These are phyloP conservation scores for Pocillopora damicornis DNA, from an alignment of 64 coral and sea anemone species.

Conservation along the genomic window DNA sequence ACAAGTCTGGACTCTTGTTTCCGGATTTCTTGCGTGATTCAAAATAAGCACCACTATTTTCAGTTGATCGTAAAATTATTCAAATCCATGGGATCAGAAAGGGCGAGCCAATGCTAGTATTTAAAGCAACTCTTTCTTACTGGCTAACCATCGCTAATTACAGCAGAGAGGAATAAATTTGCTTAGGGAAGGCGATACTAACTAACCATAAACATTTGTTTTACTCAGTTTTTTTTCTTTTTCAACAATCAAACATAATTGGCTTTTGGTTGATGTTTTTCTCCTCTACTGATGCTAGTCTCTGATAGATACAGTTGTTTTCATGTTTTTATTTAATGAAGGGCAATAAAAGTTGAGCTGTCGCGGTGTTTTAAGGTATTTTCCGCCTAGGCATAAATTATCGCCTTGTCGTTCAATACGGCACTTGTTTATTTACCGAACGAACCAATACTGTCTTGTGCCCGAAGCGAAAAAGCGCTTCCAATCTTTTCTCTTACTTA, in stretches of 20 bases:
- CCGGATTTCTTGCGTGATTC: slow-evolving; percentile 21
- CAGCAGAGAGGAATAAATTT: slow-evolving; percentile 18
- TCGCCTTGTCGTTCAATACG: not conserved
- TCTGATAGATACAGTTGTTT: not conserved
- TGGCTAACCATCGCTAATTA: slow-evolving; percentile 41
- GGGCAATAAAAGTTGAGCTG: slow-evolving; percentile 7
- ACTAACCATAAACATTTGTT: slow-evolving; percentile 23
- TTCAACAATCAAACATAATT: slow-evolving; percentile 20
- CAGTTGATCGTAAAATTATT: not conserved
- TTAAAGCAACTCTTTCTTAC: not conserved
- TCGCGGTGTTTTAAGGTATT: not conserved
- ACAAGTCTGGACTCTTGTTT: not conserved
- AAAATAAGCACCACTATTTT: not conserved
- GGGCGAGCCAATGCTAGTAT: not conserved
- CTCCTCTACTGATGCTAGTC: not conserved
- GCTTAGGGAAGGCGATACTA: not conserved
- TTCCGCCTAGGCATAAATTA: slow-evolving; percentile 23
- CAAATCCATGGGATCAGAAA: not conserved
- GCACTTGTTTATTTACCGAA: slow-evolving; percentile 31
- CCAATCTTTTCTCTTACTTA: slow-evolving; percentile 6
- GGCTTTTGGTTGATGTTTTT: slow-evolving; percentile 5
- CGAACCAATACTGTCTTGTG: slow-evolving; percentile 12
- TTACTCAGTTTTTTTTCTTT: slow-evolving; percentile 4
- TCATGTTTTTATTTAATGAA: not conserved
- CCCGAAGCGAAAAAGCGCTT: slow-evolving; percentile 20